These are phyloP conservation scores for Pangasius mekongensis DNA, from an alignment of 2,797 vertebrate genomes.

Conservation along the genomic window DNA sequence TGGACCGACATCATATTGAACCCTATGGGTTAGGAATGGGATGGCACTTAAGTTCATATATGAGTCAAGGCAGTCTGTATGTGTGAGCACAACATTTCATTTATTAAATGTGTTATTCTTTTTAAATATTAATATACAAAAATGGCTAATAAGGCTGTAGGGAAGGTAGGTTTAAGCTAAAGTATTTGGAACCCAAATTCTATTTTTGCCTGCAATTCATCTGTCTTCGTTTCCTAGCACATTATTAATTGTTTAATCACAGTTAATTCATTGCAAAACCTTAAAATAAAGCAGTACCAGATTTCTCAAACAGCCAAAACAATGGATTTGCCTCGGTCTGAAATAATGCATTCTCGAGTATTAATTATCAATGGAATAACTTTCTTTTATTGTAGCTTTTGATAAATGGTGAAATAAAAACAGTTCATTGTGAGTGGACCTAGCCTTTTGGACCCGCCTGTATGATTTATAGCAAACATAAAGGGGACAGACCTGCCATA, in stretches of 20 bases:
- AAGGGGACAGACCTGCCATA: slow-evolving; percentile 76
- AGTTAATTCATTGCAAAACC: background rate
- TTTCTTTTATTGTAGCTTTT: slow-evolving; percentile 24
- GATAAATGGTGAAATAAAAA: slow-evolving; percentile 40
- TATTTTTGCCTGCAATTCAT: background rate
- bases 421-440: slow-evolving; percentile 35
- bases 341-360: background rate
- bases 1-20: no score
- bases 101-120: background rate
- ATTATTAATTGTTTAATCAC: background rate
- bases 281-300: slow-evolving; percentile 3
- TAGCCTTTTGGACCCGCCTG: slow-evolving; percentile 30
- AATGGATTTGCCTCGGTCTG: slow-evolving; percentile 28
- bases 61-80: no score
- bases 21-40: no score
- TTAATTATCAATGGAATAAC: slow-evolving; percentile 27
- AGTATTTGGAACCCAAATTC: background rate
- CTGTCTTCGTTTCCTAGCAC: background rate
- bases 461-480: slow-evolving; percentile 78
- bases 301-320: background rate
- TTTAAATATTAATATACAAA: background rate
- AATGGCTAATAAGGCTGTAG: background rate
- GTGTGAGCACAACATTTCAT: background rate
- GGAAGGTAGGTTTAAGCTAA: background rate
- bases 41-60: no score